Evolutionary conservation across 2,113 vertebrate species (phyloP), one percentile per base, ranked within the genome.

Genomic region (Alethe diademata): DNA sequence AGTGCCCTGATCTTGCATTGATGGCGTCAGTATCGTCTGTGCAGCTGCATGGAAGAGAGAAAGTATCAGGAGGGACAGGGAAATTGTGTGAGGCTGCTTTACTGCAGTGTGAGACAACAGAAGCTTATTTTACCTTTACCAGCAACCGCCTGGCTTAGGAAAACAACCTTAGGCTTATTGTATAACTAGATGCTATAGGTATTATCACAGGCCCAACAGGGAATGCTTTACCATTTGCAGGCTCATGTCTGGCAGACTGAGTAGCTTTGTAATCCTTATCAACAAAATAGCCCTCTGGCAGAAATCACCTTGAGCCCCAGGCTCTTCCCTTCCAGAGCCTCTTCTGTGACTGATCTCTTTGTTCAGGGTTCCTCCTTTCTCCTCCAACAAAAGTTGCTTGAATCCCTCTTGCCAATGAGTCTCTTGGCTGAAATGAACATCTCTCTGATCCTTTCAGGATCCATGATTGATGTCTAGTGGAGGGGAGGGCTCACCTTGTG

Each of bases 111-210:
- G 64, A 88, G 78, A 80, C 88, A 90, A 88, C 67, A 73, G 50
- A 29, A 51, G 22, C 64, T 92, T 92, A 64, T 88, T 95, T 93
- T 90, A 94, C 47, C 64, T 87, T 67, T 95, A 51, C 75, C 40
- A 93, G 88, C 56, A 12, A 0, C 67, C 66, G 42, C 25, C 79
- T 92, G 42, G 35, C 90, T 86, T 94, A 80, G 64, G 72, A 88
- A 92, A 96, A 93, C 66, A 94, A 96, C 90, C 60, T 67, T 72
- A 93, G 90, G 88, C 60, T 93, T 56, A 70, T 78, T 95, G 92
- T 96, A 83, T 86, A 92, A 78, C 90, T 82, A 83, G 64, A 78
- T 88, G 91, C 36, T 87, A 69, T 57, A 90, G 90, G 66, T 67
- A 85, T 91, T 90, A 90, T 90, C 56, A 25, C 62, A 67, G 65